Evolutionary conservation across 2,113 vertebrate genomes (phyloP), one percentile per base, ranked within the genome.

Genomic region (Proterorhinus semilunaris): DNA sequence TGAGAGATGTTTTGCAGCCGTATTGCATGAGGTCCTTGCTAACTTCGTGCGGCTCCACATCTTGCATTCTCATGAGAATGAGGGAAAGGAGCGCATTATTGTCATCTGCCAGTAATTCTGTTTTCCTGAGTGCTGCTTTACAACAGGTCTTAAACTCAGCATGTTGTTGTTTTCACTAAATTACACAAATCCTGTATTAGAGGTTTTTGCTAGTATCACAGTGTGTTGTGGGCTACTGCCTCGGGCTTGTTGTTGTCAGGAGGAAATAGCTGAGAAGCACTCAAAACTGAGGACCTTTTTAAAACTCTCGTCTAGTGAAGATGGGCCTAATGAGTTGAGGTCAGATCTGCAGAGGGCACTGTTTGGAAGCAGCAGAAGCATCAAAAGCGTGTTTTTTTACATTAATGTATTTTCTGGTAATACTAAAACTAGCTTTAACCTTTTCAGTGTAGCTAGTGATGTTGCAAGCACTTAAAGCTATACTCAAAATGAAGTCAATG

Each of bases 101-200:
- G 72, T 84, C 80, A 86, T 85, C 84, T 88, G 84, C 68, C 75
- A 82, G 71, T 72, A 76, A 79, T 81, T 82, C 47, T 61, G 6
- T 69, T 69, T 69, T 68, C 70, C 65, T 73, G 43, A 50, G 36
- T 75, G 10, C 74, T 78, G 77, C 81, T 88, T 87, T 80, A 83
- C 75, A 77, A 44, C 61, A 59, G 66, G 55, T 43, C 16, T 85
- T 69, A 42, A 87, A 63, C 64, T 52, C 62, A 63, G 77, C 66
- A 50, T 72, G 74, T 53, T 71, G 73, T 71, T 82, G 76, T 86
- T 47, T 47, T 55, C 27, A 61, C 46, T 81, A 68, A 79, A 78
- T 87, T 59, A 79, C 74, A 69, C 74, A 69, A 76, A 76, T 81
- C 73, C 54, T 80, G 62, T 61, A 57, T 76, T 72, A 78, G 55